Conservation (phyloP, 2,797 vertebrate genomes). For the Peromyscus melanophrys region DNA sequence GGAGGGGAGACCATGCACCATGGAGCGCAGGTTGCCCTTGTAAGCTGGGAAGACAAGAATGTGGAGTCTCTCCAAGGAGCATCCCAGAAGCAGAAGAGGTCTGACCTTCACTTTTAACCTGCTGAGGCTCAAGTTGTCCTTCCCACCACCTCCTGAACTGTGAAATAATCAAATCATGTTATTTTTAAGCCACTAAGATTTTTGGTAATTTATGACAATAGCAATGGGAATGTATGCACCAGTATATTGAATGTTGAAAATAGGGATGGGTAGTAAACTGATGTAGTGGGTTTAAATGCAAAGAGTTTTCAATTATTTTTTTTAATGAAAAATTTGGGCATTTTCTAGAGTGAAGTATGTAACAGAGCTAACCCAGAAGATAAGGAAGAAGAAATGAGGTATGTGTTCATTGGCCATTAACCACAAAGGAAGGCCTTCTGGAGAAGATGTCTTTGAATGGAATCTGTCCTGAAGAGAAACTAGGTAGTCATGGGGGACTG, state of each 20-base stretch:
- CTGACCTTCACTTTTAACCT: not conserved
- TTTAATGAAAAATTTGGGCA: not conserved
- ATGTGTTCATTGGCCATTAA: not conserved
- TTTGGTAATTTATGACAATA: not conserved
- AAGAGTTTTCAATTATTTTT: not conserved
- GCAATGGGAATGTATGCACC: too few relatives aligned
- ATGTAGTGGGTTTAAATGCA: not conserved
- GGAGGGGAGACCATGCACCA: not conserved
- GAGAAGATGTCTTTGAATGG: not conserved
- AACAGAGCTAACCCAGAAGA: slow-evolving; percentile 7
- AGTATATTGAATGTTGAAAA: not conserved
- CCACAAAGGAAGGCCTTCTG: not conserved
- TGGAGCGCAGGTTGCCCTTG: not conserved
- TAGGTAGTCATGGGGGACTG: not conserved
- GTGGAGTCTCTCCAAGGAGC: not conserved
- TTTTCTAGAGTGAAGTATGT: not conserved
- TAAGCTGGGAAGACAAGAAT: not conserved
- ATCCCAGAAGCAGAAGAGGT: not conserved
- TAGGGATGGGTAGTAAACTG: not conserved
- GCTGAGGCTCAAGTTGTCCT: not conserved
- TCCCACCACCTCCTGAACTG: not conserved
- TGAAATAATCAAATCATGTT: not conserved
- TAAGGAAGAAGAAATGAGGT: not conserved
- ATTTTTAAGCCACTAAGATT: not conserved
- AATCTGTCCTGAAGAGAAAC: not conserved